phyloP scores from a whole-genome alignment of 2,113 vertebrate genomes.

The Xenopus laevis region DNA sequence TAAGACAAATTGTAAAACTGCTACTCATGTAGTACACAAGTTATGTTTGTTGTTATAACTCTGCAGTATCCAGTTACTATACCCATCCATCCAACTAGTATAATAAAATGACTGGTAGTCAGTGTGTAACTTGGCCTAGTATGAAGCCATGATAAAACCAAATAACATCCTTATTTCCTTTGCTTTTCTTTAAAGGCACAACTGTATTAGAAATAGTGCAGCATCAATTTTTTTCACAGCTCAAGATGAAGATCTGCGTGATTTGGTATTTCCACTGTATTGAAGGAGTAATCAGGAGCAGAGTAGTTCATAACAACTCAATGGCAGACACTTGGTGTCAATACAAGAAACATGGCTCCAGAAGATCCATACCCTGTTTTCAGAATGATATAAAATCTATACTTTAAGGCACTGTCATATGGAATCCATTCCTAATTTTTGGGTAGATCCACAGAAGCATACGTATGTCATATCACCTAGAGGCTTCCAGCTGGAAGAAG shows the following conservation, averaged over 20 bases:
- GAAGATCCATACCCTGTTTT: slow-evolving; percentile 13
- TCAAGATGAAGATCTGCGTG: neutral
- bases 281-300: no score
- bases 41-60: no score
- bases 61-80: no score
- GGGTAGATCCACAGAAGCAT: neutral
- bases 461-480: neutral
- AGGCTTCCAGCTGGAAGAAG: neutral
- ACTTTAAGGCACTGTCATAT: fast-evolving
- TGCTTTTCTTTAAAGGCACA: neutral
- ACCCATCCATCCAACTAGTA: no score
- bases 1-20: no score
- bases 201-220: neutral
- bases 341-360: neutral
- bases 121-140: neutral
- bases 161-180: neutral
- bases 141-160: neutral
- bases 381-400: slow-evolving; percentile 3
- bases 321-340: slow-evolving; percentile 6
- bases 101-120: no score
- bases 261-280: neutral
- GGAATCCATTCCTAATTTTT: neutral
- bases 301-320: no score
- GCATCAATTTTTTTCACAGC: neutral
- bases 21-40: no score